These are phyloP conservation scores for Drosophila punjabiensis DNA, from an alignment of 1,140 invertebrate genomes.

Conservation along the genomic window DNA sequence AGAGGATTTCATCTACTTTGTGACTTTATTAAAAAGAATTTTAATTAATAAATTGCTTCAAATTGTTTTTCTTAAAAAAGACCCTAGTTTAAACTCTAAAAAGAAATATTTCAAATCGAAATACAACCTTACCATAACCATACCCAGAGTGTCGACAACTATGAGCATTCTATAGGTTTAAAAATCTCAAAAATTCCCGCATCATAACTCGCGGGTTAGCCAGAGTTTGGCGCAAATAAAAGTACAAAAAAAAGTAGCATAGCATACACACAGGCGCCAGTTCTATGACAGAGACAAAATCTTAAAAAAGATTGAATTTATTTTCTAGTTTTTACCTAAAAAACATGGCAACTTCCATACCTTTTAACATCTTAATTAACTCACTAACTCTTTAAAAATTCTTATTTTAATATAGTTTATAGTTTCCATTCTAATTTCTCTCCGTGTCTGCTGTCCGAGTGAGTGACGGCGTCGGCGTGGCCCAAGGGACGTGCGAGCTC, in stretches of 20 bases:
- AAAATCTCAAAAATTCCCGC: constrained; percentile 18
- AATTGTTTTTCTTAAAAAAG: neutral
- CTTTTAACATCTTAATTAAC: no score
- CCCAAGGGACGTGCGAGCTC: constrained; percentile 1
- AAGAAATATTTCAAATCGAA: neutral
- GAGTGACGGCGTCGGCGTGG: constrained; percentile 53
- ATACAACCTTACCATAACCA: no score
- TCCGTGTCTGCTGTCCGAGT: constrained; percentile 31
- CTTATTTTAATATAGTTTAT: no score
- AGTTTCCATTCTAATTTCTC: neutral
- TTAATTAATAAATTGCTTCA: neutral
- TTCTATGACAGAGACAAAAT: constrained; percentile 26
- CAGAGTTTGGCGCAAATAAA: constrained; percentile 11
- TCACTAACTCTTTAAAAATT: no score
- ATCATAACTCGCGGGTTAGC: neutral
- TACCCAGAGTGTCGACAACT: no score
- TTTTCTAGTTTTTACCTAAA: neutral
- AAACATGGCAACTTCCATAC: neutral
- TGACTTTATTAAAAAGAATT: neutral
- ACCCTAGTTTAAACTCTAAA: neutral
- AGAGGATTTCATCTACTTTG: neutral
- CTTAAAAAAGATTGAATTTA: neutral
- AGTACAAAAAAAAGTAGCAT: constrained; percentile 4
- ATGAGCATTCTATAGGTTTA: neutral
- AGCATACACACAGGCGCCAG: constrained; percentile 34